Conservation (phyloP, 2,113 vertebrate genomes). For the Pholis gunnellus region DNA sequence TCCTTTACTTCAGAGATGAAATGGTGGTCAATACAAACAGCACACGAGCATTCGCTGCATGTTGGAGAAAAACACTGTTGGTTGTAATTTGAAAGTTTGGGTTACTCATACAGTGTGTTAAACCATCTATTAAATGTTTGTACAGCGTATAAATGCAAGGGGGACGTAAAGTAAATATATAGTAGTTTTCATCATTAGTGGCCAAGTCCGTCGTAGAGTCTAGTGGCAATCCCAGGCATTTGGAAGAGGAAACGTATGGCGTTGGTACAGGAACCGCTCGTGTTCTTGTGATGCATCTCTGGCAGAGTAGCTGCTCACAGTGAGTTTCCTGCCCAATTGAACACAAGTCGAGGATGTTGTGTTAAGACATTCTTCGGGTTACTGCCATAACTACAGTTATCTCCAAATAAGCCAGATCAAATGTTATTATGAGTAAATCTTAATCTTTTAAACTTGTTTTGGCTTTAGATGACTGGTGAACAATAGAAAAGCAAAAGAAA, state of each 20-base stretch:
- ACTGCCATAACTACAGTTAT: neutral
- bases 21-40: too few relatives aligned
- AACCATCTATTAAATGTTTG: neutral
- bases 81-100: too few relatives aligned
- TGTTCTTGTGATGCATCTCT: too few relatives aligned
- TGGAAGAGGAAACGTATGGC: too few relatives aligned
- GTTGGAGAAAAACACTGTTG: too few relatives aligned
- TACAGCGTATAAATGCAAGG: neutral
- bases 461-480: neutral
- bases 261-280: too few relatives aligned
- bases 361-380: neutral
- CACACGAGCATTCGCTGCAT: too few relatives aligned
- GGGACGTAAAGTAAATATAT: neutral
- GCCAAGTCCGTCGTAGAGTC: neutral
- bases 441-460: neutral
- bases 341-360: neutral
- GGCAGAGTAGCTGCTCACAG: too few relatives aligned
- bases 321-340: too few relatives aligned
- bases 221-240: too few relatives aligned
- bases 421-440: neutral
- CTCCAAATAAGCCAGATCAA: neutral
- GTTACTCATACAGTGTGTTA: neutral
- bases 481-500: neutral
- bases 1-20: too few relatives aligned
- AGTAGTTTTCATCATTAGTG: neutral